Evolutionary conservation across 2,888 invertebrate genomes (phyloP).

Genomic region (Drosophila atroscutellata): DNA sequence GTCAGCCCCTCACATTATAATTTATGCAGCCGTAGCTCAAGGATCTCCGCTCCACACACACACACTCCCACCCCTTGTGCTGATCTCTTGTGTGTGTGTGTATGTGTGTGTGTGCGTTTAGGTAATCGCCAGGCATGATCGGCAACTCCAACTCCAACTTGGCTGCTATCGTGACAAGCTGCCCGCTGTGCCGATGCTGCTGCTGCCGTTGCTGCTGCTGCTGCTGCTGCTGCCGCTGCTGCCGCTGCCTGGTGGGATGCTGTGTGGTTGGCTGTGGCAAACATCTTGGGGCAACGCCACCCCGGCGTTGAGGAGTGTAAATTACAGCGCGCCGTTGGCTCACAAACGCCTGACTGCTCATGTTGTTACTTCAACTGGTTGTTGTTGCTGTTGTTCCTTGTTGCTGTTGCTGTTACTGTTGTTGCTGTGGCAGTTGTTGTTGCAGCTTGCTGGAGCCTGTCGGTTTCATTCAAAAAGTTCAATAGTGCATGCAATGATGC

Average conservation of each 20-base stretch:
- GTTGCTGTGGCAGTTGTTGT: slow-evolving; percentile 25
- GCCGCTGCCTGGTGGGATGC: slow-evolving; percentile 25
- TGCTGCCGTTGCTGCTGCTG: slow-evolving; percentile 12
- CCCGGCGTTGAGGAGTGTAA: slow-evolving; percentile 74
- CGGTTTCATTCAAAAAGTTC: slow-evolving; percentile 80
- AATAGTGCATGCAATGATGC: slow-evolving; percentile 77
- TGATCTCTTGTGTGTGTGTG: slow-evolving; percentile 9
- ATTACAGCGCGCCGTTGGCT: slow-evolving; percentile 73
- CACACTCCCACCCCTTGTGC: background rate
- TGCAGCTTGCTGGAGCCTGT: slow-evolving; percentile 62
- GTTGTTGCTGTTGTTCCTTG: slow-evolving; percentile 23
- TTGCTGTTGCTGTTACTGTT: slow-evolving; percentile 14
- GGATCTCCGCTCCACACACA: slow-evolving; percentile 57
- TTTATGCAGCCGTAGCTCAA: slow-evolving; percentile 77
- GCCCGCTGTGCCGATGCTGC: slow-evolving; percentile 69
- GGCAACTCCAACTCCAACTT: slow-evolving; percentile 40
- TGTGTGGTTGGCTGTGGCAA: slow-evolving; percentile 27
- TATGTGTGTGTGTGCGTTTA: slow-evolving; percentile 67
- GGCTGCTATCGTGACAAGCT: slow-evolving; percentile 71
- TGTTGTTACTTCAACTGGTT: slow-evolving; percentile 53
- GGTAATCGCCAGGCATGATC: slow-evolving; percentile 78
- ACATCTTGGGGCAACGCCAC: slow-evolving; percentile 66
- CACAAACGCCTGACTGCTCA: slow-evolving; percentile 60
- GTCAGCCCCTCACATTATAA: slow-evolving; percentile 74
- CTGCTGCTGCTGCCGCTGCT: background rate